Base-by-base conservation (phyloP, 2,888 invertebrate genomes). In the Phlogophora meticulosa region DNA sequence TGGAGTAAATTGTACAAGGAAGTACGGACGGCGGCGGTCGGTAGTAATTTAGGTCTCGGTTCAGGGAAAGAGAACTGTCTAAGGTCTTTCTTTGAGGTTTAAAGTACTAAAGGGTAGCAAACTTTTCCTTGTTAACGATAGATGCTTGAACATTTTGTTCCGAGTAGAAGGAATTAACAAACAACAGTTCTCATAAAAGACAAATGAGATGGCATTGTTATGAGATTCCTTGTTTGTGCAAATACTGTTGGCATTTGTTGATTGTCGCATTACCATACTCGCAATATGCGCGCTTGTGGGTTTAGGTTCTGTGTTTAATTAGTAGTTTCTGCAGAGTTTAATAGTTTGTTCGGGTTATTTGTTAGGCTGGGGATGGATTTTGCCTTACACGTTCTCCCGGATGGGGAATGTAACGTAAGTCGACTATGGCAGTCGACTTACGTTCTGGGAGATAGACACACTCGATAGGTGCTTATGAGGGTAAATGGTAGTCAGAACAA, bases 191-290 rank as follows among this genome's bases (percentile, higher is more conserved):
- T 62, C n/a, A 53, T 49, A 57, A 67, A 56, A 49, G 40, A 49
- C 77, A 40, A 48, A 36, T 43, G 38, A 56, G 49, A 42, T 60
- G 45, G 62, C 53, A 71, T 52, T 64, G 52, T 76, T 56, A 45
- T 59, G 45, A 76, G 55, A 65, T 57, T 55, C 34, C 38, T 61
- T 55, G 57, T 68, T 55, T 24, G 43, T 48, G 46, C 43, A 45
- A 76, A 65, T 52, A 55, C 10, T 60, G 40, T 42, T 40, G 55
- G 42, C 22, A 69, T 57, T 73, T 49, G 43, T 75, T 53, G 43
- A 61, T 76, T 43, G 70, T 61, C 48, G 36, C 36, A 48, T 36
- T 32, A 13, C 17, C 56, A n/a, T 24, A 17, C n/a, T 58, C 42
- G 32, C 46, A 51, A 59, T 51, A 45, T 69, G 24, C n/a, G 20